A percentile compares a stretch with the other conserved stretches of the same genome.
phyloP scores from a whole-genome alignment of 2,888 invertebrate genomes.

The Nomada hirtipes region DNA sequence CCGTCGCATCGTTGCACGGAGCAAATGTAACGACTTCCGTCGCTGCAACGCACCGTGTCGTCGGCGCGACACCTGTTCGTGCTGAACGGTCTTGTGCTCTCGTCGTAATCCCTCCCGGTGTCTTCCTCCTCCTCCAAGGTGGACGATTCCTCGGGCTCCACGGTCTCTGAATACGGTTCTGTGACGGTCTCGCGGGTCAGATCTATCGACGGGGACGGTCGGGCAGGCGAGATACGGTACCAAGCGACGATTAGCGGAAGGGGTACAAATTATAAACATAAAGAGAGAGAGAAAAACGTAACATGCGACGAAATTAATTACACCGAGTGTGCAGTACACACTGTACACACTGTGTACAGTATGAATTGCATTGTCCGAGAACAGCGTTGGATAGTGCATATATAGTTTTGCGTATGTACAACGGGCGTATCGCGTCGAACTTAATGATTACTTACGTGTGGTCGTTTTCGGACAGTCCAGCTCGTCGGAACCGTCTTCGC shows the following conservation, averaged over 20 bases:
- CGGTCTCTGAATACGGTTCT: background rate
- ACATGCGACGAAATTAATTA: background rate
- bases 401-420: background rate
- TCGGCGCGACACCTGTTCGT: slow-evolving; percentile 85
- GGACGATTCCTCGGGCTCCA: background rate
- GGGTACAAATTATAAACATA: slow-evolving; percentile 16
- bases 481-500: slow-evolving; percentile 86
- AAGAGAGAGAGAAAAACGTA: background rate
- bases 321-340: background rate
- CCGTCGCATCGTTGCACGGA: slow-evolving; percentile 88
- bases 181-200: background rate
- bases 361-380: background rate
- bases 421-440: too few species aligned
- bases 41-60: slow-evolving; percentile 85
- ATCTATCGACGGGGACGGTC: slow-evolving; percentile 23
- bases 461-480: slow-evolving; percentile 80
- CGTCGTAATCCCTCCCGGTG: slow-evolving; percentile 18
- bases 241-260: slow-evolving; percentile 4
- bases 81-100: background rate
- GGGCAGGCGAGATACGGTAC: background rate
- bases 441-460: slow-evolving; percentile 25
- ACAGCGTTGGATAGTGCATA: too few species aligned
- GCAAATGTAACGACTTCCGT: slow-evolving; percentile 86
- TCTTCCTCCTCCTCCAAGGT: slow-evolving; percentile 5
- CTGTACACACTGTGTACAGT: too few species aligned